Base-by-base conservation (phyloP, 1,140 invertebrate genomes). In the Magallana angulata region DNA sequence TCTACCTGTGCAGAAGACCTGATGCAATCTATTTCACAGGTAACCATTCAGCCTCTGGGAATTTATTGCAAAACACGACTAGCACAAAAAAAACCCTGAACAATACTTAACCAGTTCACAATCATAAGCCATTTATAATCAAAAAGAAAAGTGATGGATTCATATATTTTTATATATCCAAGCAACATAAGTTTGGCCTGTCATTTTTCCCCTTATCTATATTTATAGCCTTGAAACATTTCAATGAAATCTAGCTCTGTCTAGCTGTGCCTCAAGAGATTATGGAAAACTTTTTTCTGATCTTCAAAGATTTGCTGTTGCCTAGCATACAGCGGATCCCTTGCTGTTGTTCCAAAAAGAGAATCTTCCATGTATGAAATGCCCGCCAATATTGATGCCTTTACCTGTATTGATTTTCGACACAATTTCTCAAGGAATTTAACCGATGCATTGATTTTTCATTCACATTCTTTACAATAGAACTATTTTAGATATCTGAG, bases 221-320 rank as follows among this genome's bases (percentile, higher is more conserved):
- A 30, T 76, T 76, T 76, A 76, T 76, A 36, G 36, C 68, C 68
- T 76, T 76, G 68, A 30, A 76, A 30, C 68, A 76, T 76, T 76
- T 64, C 36, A 76, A 30, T 76, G 68, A 76, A 76, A 30, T 76
- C 36, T 48, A 48, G 36, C 36, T 76, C 68, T 30, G 68, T 76
- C 24, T 48, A 30, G 68, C 24, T 76, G 24, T 76, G 68, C 24
- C 68, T 76, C 7, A 18, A 36, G 1, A 76, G 68, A 76, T 76
- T 76, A 76, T 11, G 14, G 18, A 5, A 30, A 71, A 76, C 24
- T 76, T 76, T 76, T 48, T 48, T 30, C 68, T 76, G 68, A 76
- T 76, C 24, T 76, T 48, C 36, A 8, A 12, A 76, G 24, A 76
- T 76, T 30, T 76, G 24, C 68, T 30, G 68, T 76, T 76, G 68